Base-by-base conservation (phyloP, 2,797 vertebrate species). In the Ambastaia sidthimunki region DNA sequence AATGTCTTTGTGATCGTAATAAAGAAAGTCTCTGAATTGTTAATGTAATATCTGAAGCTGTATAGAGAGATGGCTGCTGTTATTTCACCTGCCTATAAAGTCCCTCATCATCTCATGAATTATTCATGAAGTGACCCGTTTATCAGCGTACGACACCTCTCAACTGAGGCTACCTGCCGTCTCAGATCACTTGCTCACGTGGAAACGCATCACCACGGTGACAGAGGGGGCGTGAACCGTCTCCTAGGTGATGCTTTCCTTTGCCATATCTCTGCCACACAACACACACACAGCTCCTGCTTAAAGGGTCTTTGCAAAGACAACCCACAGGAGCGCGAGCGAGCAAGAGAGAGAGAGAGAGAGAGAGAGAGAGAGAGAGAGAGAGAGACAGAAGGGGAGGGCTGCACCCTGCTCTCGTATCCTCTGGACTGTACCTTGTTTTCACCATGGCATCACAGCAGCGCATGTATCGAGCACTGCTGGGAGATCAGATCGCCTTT, bases 211-310 rank as follows among this genome's bases (percentile, higher is more conserved):
- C 84, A 76, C 69, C 83, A 71, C 0, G 37, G 71, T 63, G 78
- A 73, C 54, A 47, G 75, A 71, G 70, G 69, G 41, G 71, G 74
- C 86, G 86, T 90, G 88, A 90, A 90, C 89, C 84, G 89, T 91
- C 90, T 89, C 88, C 90, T 90, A 93, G 91, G 90, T 90, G 90
- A 92, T 87, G 83, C 89, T 85, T 84, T 81, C 83, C 85, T 85
- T 83, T 90, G 88, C 52, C 89, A 91, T 85, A 85, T 75, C 84
- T 89, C 88, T 89, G 88, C 25, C 62, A 79, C 80, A 85, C 28
- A 85, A 85, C 28, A 85, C 76, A 81, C 79, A 82, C 55, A 50
- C 82, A 87, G 87, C 88, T 89, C 89, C 91, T 89, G 90, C 84
- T 91, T 91, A 78, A 66, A 83, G 71, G 55, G 63, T 84, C 89